Evolutionary conservation across 2,888 invertebrate species (phyloP), one percentile per base, ranked within the genome.

Genomic region (Calephelis perditalis): DNA sequence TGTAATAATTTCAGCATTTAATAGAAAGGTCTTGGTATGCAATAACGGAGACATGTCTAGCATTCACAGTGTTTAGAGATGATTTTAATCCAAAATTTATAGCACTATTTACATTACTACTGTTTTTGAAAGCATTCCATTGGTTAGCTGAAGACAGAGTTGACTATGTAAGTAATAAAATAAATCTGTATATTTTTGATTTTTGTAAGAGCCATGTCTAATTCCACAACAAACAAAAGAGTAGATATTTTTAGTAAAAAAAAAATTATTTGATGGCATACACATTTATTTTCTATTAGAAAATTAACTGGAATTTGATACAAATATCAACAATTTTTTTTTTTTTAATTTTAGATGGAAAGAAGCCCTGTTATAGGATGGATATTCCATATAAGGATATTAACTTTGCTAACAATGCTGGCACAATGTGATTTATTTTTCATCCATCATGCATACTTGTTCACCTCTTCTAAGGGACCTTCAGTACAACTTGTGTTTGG

Each of bases 21-120:
- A 96, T 99, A 82, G 99, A 99, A 82, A 93, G 98, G 70, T 97
- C 98, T 56, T 99, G 99, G 99, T 99, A 99, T 91, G 99, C 99
- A 7, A 95, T 99, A 64, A 99, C 99, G n/a, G 99, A 99, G 91
- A 99, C 99, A 26, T 99, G 99, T 86, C 91, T 99, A 74, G 99
- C 99, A 9, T 99, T 99, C 82, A 99, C 99, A 52, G 98, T 99
- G 9, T 99, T 99, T 86, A 93, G 99, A 77, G 99, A 99, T 91
- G 99, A 99, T 79, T 99, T 99, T 82, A 98, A 97, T 91, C 97
- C 97, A 11, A 96, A 97, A 80, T 99, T 99, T 92, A 98, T 99
- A 72, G 98, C 98, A 40, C 91, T 99, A 62, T 99, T 99, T 81
- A 99, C 99, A 3, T 92, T 99, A 56, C 91, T 99, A 61, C 92